phyloP scores from a whole-genome alignment of 2,113 vertebrate species.

The Dinomys branickii region DNA sequence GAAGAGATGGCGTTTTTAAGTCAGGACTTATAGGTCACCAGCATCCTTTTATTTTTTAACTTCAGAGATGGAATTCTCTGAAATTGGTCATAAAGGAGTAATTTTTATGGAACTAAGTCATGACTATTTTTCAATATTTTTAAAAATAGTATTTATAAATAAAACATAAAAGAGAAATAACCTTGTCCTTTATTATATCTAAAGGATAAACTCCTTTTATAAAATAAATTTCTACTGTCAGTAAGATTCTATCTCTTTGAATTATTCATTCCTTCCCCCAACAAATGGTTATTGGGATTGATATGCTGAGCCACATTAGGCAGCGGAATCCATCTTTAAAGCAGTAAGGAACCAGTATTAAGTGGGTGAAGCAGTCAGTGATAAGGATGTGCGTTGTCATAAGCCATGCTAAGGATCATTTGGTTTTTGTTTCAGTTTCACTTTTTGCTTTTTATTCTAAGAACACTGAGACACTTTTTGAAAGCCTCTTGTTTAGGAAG shows the following conservation, averaged over 20 bases:
- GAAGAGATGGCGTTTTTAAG: not conserved
- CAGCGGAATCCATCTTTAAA: not conserved
- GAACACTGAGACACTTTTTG: not conserved
- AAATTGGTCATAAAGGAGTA: not conserved
- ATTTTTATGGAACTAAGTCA: not conserved
- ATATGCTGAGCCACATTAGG: not conserved
- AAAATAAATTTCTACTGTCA: not conserved
- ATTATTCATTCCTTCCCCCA: not conserved
- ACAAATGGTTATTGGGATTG: not conserved
- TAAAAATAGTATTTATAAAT: constrained; percentile 7
- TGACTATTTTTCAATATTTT: not conserved
- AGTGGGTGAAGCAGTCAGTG: not conserved
- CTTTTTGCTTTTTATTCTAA: not conserved
- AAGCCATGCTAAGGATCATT: not conserved
- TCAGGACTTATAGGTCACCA: not conserved
- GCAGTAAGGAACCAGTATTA: not conserved
- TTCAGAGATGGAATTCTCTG: not conserved
- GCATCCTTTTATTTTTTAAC: not conserved
- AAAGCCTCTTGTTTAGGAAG: not conserved
- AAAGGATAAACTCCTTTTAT: not conserved
- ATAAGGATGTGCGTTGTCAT: not conserved
- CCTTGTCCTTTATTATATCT: not conserved
- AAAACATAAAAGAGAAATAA: not conserved
- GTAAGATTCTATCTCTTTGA: not conserved
- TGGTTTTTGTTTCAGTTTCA: not conserved